A percentile compares a stretch with the other conserved stretches of the same genome.
Evolutionary conservation across 2,888 invertebrate species (phyloP).

Genomic region (Tenthredo livida): DNA sequence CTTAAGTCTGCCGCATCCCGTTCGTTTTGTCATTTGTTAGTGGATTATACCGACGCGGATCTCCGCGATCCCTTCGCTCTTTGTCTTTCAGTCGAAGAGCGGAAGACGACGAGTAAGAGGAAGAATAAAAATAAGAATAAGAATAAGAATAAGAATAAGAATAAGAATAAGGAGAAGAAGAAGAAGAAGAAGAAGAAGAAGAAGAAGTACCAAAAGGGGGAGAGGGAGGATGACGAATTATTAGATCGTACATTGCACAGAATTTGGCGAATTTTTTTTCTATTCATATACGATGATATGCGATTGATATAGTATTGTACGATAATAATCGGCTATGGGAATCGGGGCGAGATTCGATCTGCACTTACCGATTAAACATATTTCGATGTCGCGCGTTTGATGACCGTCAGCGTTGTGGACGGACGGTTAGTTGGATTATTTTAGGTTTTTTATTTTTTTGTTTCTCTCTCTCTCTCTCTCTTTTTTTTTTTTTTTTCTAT

Average conservation of each 20-base stretch:
- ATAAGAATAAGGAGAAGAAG: neutral
- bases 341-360: slow-evolving; percentile 28
- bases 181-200: neutral
- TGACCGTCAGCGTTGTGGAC: slow-evolving; percentile 74
- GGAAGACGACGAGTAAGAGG: neutral
- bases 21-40: slow-evolving; percentile 11
- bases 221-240: neutral
- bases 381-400: slow-evolving; percentile 69
- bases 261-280: neutral
- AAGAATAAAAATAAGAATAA: neutral
- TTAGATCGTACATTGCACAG: neutral
- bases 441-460: neutral
- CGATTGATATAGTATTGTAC: neutral
- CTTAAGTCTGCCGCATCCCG: neutral
- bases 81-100: neutral
- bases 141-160: neutral
- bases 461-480: no score
- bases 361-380: slow-evolving; percentile 78
- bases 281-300: neutral
- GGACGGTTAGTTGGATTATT: slow-evolving; percentile 74
- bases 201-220: neutral
- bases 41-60: neutral
- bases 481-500: neutral
- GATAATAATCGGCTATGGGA: neutral
- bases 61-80: slow-evolving; percentile 1